Base-by-base conservation (phyloP, 2,113 vertebrate species). In the Nothobranchius furzeri region DNA sequence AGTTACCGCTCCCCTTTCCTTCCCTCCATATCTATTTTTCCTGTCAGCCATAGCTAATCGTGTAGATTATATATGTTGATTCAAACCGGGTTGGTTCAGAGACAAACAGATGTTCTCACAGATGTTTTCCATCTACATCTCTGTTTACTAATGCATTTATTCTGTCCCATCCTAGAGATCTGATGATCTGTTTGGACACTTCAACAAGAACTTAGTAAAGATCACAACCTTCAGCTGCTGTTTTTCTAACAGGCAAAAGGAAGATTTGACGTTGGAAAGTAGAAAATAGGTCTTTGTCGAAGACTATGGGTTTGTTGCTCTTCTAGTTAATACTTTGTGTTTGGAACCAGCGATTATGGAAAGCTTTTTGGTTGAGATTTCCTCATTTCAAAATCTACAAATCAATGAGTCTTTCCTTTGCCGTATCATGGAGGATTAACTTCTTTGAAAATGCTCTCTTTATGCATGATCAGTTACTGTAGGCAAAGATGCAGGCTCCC, bases 141-240 rank as follows among this genome's bases (percentile, higher is more conserved):
- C 76, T 87, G 85, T 88, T 86, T 84, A 85, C 80, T 62, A 73
- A 81, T 83, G 83, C 68, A 79, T 76, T 83, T 82, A 79, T 76
- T 73, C 73, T 30, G 60, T 79, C 56, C 43, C 59, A 55, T 50
- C 61, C 78, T 52, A 45, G 77, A 81, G 76, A 70, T 80, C 75
- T 85, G 70, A 78, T 79, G 42, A 77, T 82, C 59, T 76, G n/a
- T 73, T 68, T 62, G 52, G 61, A 30, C 6, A 40, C 54, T 17
- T 63, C 57, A 70, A 51, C 58, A 69, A 55, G 68, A 83, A 64
- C 6, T 71, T 73, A 13, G 37, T 25, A 3, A 72, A 68, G 47
- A 17, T 49, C 14, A n/a, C 14, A 17, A n/a, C 5, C 14, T n/a
- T n/a, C 7, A 20, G n/a, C 7, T 15, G 8, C 7, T 8, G 5